Evolutionary conservation across 1,140 invertebrate species (phyloP).

Genomic region (Trachelipus rathkii): DNA sequence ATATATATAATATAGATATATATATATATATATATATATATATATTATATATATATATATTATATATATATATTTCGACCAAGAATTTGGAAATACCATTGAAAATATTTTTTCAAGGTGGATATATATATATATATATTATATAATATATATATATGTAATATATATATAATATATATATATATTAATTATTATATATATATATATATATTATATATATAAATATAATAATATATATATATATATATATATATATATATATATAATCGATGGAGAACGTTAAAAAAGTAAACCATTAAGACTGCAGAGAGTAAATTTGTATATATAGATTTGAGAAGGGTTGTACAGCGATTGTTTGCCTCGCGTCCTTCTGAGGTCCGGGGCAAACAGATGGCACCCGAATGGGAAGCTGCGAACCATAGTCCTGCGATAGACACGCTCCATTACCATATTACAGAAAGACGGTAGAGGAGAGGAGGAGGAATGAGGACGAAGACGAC

Average conservation of each 20-base stretch:
- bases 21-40: too few relatives aligned
- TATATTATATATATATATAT: too few relatives aligned
- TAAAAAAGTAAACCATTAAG: conserved; percentile 9
- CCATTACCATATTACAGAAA: conserved; percentile 14
- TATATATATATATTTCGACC: too few relatives aligned
- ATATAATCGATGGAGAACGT: not conserved
- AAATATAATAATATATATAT: conserved; percentile 12
- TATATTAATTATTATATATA: not conserved
- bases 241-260: conserved; percentile 17
- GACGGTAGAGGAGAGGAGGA: too few relatives aligned
- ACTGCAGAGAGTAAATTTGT: conserved; percentile 1
- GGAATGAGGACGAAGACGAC: not conserved
- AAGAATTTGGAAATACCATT: too few relatives aligned
- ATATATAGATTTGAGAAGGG: conserved; percentile 3
- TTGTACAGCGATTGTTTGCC: not conserved
- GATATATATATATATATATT: too few relatives aligned
- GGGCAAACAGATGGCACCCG: not conserved
- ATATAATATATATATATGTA: too few relatives aligned
- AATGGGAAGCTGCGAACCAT: not conserved
- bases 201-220: conserved; percentile 19
- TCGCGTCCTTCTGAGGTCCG: not conserved
- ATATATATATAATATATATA: too few relatives aligned
- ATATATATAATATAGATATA: too few relatives aligned
- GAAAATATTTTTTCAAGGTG: too few relatives aligned
- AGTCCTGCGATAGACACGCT: not conserved